Evolutionary conservation across 2,888 invertebrate species (phyloP), one percentile per base, ranked within the genome.

Genomic region (Artemia sinica): DNA sequence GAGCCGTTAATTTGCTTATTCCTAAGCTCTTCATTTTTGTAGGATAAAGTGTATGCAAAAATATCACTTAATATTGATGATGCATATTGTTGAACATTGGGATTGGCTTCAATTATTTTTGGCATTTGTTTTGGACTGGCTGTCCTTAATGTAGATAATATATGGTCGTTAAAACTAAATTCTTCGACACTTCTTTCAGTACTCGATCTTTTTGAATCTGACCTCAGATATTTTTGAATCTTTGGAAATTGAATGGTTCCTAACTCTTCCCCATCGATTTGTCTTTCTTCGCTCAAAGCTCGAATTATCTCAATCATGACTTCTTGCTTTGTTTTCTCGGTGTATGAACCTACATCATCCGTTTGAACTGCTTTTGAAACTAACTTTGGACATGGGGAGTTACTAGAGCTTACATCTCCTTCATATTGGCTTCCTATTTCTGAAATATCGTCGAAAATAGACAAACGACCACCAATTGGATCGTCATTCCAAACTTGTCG

Each of bases 201-300:
- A 49, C 74, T 74, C 8, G 75, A 75, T 68, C 80, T 78, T 72
- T 81, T 80, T 12, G 82, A 81, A 72, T 74, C 73, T 11, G 71
- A 66, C 63, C 63, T 10, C 63, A 58, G 63, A 10, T 58, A 58
- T 49, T 14, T 41, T 51, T n/a, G 67, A 50, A n/a, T n/a, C 10
- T 14, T 18, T 14, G 63, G 67, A 28, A 50, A 67, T 13, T 11
- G 67, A 18, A 13, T 14, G 13, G n/a, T 12, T 49, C 12, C 18
- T 12, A 49, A n/a, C 18, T 66, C 49, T 14, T 14, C 10, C n/a
- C 10, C 50, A 49, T 14, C 18, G 14, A 28, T n/a, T 11, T 51
- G 18, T 14, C n/a, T 49, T 50, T 67, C 63, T 58, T 58, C 63
- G 10, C 63, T 58, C 11, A 58, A 58, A 58, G 63, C 63, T n/a